Conservation (phyloP, 2,113 vertebrate species). For the Oncorhynchus mykiss region DNA sequence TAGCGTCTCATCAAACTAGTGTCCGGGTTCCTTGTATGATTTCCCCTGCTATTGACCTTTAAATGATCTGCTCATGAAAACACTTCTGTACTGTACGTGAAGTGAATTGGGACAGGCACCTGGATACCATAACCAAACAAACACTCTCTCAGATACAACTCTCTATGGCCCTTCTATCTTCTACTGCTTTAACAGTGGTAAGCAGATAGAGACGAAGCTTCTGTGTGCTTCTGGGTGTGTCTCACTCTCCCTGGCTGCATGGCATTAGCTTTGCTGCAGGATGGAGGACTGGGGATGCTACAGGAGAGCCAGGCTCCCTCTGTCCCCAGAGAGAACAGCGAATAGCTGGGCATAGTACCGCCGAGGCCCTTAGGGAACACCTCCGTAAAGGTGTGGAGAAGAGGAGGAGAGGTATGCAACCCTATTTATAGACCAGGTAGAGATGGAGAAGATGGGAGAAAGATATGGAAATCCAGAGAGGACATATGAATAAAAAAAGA, state of each 20-base stretch:
- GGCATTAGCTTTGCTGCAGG: slow-evolving; percentile 55
- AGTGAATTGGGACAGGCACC: too few relatives aligned
- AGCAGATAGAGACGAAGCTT: neutral
- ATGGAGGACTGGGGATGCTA: slow-evolving; percentile 62
- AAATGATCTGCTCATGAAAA: too few relatives aligned
- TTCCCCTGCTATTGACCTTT: neutral
- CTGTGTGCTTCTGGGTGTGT: slow-evolving; percentile 1
- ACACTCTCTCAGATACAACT: too few relatives aligned
- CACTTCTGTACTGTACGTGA: too few relatives aligned
- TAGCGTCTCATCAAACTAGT: too few relatives aligned
- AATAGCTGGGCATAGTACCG: slow-evolving; percentile 51
- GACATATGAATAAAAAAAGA: too few relatives aligned
- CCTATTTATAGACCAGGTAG: slow-evolving; percentile 65
- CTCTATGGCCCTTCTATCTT: neutral
- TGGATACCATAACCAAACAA: too few relatives aligned
- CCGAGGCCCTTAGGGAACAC: slow-evolving; percentile 51
- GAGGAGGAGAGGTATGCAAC: slow-evolving; percentile 38
- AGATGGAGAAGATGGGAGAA: slow-evolving; percentile 31
- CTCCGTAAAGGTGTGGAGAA: slow-evolving; percentile 52
- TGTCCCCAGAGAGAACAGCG: slow-evolving; percentile 50
- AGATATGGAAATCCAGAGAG: neutral
- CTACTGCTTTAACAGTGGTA: neutral
- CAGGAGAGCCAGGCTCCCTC: slow-evolving; percentile 44
- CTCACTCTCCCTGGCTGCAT: slow-evolving; percentile 37
- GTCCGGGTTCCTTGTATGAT: neutral